These are phyloP conservation scores for Butorides virescens DNA, from an alignment of 2,113 vertebrate species.

Conservation along the genomic window DNA sequence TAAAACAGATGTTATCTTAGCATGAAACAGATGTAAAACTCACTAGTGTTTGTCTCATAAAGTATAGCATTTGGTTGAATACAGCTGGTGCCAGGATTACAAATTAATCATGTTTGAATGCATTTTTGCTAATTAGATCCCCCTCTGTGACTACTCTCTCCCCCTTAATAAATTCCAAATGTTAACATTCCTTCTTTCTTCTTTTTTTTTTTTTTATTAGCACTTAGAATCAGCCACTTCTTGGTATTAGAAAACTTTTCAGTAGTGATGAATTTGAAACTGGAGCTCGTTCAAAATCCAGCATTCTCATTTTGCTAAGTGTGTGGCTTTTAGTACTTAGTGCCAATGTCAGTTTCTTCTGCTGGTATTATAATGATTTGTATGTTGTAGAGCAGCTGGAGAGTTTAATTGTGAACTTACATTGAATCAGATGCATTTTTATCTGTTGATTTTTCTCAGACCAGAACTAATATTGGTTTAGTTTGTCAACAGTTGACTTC, in stretches of 20 bases:
- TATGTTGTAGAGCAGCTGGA: background rate
- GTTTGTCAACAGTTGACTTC: background rate
- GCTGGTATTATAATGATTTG: background rate
- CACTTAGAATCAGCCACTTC: background rate
- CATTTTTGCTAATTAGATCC: constrained; percentile 75
- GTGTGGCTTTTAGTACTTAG: background rate
- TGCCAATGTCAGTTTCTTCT: background rate
- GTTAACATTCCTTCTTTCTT: background rate
- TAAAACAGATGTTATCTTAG: constrained; percentile 79
- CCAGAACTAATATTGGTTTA: background rate
- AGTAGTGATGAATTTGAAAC: background rate
- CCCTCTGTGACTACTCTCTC: constrained; percentile 47
- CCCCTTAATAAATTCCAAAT: constrained; percentile 51
- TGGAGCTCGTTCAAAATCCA: background rate
- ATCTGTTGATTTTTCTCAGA: background rate
- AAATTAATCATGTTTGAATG: constrained; percentile 82
- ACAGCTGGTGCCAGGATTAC: constrained; percentile 78
- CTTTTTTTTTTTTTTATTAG: background rate
- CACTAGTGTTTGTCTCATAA: constrained; percentile 76
- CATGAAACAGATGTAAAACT: constrained; percentile 80
- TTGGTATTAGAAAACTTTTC: background rate
- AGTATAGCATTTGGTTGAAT: constrained; percentile 75
- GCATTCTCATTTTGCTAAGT: background rate
- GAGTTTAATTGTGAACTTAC: background rate
- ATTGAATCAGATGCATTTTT: background rate